These are phyloP conservation scores for Parus major DNA, from an alignment of 2,113 vertebrate genomes.

Conservation along the genomic window DNA sequence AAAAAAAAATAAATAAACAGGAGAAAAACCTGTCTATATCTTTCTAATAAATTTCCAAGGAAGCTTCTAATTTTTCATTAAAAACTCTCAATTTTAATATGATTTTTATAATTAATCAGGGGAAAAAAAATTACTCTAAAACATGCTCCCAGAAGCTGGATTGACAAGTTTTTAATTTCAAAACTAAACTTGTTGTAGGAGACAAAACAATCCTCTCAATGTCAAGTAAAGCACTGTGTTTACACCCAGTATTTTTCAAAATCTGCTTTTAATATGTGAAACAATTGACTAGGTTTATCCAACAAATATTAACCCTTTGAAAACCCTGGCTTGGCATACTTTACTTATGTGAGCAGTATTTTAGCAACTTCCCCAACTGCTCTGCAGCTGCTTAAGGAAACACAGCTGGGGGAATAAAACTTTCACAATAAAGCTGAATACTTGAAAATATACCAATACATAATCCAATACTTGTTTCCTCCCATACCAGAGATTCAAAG, in stretches of 20 bases:
- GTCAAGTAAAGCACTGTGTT: not conserved
- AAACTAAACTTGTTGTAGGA: not conserved
- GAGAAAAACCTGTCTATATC: not conserved
- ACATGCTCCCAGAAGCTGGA: not conserved
- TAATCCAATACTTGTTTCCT: not conserved
- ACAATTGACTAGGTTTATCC: not conserved
- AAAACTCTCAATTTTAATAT: not conserved
- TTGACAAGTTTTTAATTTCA: not conserved
- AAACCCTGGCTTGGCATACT: not conserved
- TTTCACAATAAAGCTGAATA: not conserved
- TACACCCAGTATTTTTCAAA: not conserved
- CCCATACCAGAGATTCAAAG: not conserved
- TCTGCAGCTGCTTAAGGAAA: not conserved
- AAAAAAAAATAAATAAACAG: not conserved
- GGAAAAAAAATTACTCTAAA: not conserved
- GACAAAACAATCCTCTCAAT: not conserved
- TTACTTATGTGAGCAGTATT: not conserved
- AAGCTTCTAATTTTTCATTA: not conserved
- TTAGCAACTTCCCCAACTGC: not conserved
- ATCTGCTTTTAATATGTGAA: not conserved
- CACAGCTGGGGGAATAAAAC: not conserved
- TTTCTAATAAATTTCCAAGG: not conserved
- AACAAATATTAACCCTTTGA: not conserved
- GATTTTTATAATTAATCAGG: not conserved
- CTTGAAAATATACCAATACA: not conserved